Evolutionary conservation across 2,888 invertebrate species (phyloP), one percentile per base, ranked within the genome.

Genomic region (Drosophila greeni): DNA sequence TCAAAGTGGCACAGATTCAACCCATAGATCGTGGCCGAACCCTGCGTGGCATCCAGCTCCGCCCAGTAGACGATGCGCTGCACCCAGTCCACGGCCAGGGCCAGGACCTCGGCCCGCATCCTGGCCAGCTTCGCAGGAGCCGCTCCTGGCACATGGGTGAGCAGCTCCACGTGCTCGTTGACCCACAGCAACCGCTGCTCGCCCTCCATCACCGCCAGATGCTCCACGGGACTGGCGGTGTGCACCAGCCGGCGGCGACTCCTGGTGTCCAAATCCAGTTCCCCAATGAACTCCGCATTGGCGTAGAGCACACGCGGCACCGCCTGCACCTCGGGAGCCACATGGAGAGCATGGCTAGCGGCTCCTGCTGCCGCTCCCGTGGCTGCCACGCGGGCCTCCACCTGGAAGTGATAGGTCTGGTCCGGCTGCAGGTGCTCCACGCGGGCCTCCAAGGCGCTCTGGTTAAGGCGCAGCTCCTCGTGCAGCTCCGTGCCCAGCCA

Each of bases 31-130:
- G 91, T 91, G 61, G 91, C 91, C 0, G 82, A 66, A 72, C 90
- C 90, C 5, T 58, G 34, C 0, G 68, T 64, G 6, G 89, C 89
- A 1, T 89, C 88, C 20, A 91, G 84, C 87, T 95, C 95, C 0
- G 94, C 91, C 93, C 95, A 96, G 86, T 95, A 97, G 7, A 97
- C 89, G 45, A 93, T 92, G 49, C 96, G 91, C 49, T 94, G 92
- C 42, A 97, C 92, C 97, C 97, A 98, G 88, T 98, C 97, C 1
- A 96, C 91, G 2, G 94, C 92, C 26, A 97, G 88, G 65, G 94
- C 93, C 11, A 91, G 87, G 0, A 91, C 92, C 31, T 91, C 91
- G n/a, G 91, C 91, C 33, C 91, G 90, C 60, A 93, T 86, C 12
- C 91, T 89, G 1, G 91, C 87, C 34, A 93, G 89, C 84, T 92